phyloP scores from a whole-genome alignment of 2,113 vertebrate species.

The Coptodon bakossiorum region DNA sequence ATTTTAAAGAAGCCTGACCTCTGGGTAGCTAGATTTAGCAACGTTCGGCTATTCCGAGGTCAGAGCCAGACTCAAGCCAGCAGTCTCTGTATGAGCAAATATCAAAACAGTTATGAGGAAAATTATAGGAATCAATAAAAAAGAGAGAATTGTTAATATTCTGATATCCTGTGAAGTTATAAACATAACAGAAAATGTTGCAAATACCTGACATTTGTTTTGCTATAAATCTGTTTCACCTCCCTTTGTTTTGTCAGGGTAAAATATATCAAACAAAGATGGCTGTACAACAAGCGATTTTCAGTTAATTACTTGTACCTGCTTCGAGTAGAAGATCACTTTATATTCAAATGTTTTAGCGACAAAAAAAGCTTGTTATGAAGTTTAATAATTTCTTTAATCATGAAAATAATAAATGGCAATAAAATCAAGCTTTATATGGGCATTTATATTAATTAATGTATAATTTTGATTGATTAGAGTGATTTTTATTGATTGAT shows the following conservation, averaged over 20 bases:
- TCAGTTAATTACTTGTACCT: not conserved
- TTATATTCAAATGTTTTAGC: not conserved
- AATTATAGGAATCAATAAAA: not conserved
- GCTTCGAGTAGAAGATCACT: not conserved
- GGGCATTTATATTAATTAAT: not conserved
- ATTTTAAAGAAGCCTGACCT: not conserved
- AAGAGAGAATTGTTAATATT: not conserved
- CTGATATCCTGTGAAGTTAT: not conserved
- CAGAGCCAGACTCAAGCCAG: not conserved
- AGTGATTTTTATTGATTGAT: not conserved
- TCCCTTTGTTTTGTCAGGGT: not conserved
- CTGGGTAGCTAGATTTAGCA: not conserved
- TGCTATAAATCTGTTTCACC: not conserved
- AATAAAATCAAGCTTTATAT: not conserved
- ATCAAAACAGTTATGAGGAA: not conserved
- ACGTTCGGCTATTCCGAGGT: not conserved
- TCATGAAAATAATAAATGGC: not conserved
- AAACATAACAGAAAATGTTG: not conserved
- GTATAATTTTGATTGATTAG: not conserved
- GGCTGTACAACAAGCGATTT: not conserved
- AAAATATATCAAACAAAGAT: not conserved
- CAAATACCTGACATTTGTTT: not conserved
- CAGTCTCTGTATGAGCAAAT: not conserved
- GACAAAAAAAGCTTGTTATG: not conserved
- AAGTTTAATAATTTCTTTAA: not conserved